phyloP scores from a whole-genome alignment of 1,140 invertebrate genomes.

The Teleogryllus occipitalis region DNA sequence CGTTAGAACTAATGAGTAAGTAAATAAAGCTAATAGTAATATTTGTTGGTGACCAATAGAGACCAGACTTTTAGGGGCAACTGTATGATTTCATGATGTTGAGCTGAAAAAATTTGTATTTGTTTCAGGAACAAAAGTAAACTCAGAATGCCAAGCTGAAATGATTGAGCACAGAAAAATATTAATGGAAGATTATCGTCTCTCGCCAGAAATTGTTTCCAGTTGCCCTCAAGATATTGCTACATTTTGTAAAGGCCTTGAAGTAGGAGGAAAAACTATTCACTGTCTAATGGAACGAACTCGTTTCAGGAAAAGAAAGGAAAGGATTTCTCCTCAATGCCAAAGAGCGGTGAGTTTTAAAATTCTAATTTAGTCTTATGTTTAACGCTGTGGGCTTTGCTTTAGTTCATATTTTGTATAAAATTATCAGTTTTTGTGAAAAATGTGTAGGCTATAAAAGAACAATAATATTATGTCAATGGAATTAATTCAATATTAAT shows the following conservation, averaged over 20 bases:
- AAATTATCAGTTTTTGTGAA: too few species aligned
- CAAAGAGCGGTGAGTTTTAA: constrained; percentile 50
- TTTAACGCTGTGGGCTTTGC: too few species aligned
- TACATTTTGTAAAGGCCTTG: constrained; percentile 57
- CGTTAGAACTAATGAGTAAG: too few species aligned
- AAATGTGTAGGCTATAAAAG: too few species aligned
- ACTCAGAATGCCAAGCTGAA: constrained; percentile 67
- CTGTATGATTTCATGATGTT: too few species aligned
- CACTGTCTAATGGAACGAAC: constrained; percentile 95
- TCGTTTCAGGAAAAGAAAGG: constrained; percentile 45
- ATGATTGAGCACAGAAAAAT: constrained; percentile 84
- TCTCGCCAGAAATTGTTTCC: constrained; percentile 85
- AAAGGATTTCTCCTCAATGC: constrained; percentile 56
- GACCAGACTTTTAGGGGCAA: too few species aligned
- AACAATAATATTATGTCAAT: too few species aligned
- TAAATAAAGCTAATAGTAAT: too few species aligned
- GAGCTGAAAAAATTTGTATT: constrained; percentile 18
- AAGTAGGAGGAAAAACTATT: constrained; percentile 78
- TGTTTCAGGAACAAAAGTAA: constrained; percentile 48
- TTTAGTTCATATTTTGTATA: too few species aligned
- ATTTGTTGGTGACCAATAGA: too few species aligned
- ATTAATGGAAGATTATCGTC: constrained; percentile 85
- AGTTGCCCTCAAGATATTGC: constrained; percentile 81
- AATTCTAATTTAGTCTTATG: background rate
- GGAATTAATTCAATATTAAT: too few species aligned